A percentile compares a stretch with the other conserved stretches of the same genome.
Conservation (phyloP, 2,888 invertebrate species). For the Operophtera brumata region DNA sequence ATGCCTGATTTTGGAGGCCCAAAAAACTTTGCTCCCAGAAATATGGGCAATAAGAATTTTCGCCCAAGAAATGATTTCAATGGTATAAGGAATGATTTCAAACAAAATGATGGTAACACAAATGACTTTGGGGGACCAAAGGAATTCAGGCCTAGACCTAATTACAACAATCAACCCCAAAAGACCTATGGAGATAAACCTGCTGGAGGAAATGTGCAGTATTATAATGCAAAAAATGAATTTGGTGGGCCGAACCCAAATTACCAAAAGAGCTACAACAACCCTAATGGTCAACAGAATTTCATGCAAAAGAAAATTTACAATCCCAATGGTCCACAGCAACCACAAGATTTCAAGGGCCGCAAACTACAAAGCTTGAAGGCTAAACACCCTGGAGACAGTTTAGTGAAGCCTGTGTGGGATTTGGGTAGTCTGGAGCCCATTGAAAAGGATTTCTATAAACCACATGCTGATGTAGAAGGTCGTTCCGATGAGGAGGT, state of each 20-base stretch:
- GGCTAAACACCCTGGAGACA: conserved; percentile 86
- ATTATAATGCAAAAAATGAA: conserved; percentile 69
- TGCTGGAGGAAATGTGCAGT: conserved; percentile 66
- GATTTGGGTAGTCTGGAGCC: conserved; percentile 86
- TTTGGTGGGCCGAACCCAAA: conserved; percentile 75
- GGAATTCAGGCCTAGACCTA: conserved; percentile 69
- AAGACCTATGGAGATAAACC: conserved; percentile 64
- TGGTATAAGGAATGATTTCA: conserved; percentile 72
- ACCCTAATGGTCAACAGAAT: conserved; percentile 56
- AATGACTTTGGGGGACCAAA: conserved; percentile 76
- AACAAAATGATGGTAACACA: conserved; percentile 64
- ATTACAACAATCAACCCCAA: conserved; percentile 61
- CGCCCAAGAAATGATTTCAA: conserved; percentile 75
- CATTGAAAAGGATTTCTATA: conserved; percentile 96
- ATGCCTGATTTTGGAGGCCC: conserved; percentile 75
- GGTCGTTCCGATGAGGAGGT: conserved; percentile 87
- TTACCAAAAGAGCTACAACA: conserved; percentile 66
- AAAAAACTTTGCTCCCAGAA: conserved; percentile 73
- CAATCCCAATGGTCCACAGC: conserved; percentile 59
- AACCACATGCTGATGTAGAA: conserved; percentile 87
- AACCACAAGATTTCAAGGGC: conserved; percentile 63
- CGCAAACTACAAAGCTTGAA: conserved; percentile 83
- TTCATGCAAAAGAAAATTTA: conserved; percentile 66
- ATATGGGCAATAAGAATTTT: conserved; percentile 70
- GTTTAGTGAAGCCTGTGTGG: conserved; percentile 91